Conservation (phyloP, 2,797 vertebrate species). For the Rhodeus uyekii region DNA sequence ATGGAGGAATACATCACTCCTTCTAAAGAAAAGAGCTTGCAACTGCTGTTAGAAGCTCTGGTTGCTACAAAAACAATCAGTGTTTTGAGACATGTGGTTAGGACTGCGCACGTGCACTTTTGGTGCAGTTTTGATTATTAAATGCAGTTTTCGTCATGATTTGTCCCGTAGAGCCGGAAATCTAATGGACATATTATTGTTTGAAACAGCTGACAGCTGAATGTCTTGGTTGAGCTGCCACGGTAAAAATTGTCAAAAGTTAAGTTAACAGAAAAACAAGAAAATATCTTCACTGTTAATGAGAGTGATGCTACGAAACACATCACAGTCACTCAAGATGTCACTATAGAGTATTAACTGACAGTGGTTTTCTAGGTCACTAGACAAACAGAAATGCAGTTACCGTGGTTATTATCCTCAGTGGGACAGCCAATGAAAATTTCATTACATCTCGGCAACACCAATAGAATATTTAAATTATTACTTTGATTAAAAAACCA, state of each 20-base stretch:
- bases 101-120: too few relatives aligned
- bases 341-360: slow-evolving; percentile 24
- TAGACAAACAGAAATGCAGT: slow-evolving; percentile 9
- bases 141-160: too few relatives aligned
- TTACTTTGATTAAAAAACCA: background rate
- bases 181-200: slow-evolving; percentile 22
- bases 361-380: slow-evolving; percentile 36
- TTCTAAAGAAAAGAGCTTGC: too few relatives aligned
- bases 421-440: slow-evolving; percentile 13
- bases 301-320: slow-evolving; percentile 3
- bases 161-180: background rate
- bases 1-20: too few relatives aligned
- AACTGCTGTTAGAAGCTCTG: too few relatives aligned
- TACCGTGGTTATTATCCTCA: background rate
- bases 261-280: slow-evolving; percentile 30
- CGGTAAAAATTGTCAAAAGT: slow-evolving; percentile 16
- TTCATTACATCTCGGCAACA: background rate
- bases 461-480: slow-evolving; percentile 11
- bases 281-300: slow-evolving; percentile 25
- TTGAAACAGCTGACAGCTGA: slow-evolving; percentile 27
- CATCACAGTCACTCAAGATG: slow-evolving; percentile 20
- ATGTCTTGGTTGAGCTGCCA: background rate
- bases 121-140: too few relatives aligned
- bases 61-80: too few relatives aligned
- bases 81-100: too few relatives aligned